Evolutionary conservation across 2,113 vertebrate genomes (phyloP).

Genomic region (Tragelaphus strepsiceros): DNA sequence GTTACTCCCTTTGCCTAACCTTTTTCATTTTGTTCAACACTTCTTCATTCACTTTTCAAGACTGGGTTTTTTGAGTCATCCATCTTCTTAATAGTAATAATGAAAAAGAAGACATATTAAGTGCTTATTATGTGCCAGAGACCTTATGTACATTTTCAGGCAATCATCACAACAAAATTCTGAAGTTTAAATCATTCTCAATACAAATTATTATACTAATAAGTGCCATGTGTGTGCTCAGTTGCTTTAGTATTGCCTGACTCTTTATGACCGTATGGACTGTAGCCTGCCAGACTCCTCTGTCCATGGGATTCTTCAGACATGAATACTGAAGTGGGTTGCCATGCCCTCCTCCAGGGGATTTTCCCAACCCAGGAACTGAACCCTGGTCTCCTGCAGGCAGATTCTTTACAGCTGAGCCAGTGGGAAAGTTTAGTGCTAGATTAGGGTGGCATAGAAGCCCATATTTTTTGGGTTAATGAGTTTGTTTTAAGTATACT

Average conservation of each 20-base stretch:
- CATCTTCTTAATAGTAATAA: neutral
- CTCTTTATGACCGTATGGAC: neutral
- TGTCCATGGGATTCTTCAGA: neutral
- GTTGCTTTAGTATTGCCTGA: neutral
- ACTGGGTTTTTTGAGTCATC: neutral
- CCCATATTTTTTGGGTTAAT: slow-evolving; percentile 6
- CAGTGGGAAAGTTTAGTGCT: neutral
- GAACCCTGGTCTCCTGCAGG: neutral
- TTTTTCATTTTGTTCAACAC: neutral
- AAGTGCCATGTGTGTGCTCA: neutral
- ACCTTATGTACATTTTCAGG: neutral
- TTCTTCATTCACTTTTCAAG: neutral
- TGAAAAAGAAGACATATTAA: neutral
- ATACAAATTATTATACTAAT: neutral
- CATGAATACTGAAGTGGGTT: neutral
- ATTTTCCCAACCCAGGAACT: neutral
- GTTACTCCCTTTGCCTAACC: neutral
- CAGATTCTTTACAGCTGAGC: neutral
- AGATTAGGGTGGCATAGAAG: neutral
- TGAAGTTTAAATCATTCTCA: neutral
- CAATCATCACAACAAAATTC: neutral
- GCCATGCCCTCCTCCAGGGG: neutral
- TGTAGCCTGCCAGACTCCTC: neutral
- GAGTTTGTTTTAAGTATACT: slow-evolving; percentile 19
- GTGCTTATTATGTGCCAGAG: neutral